Percentiles rank a stretch among this genome's conserved stretches.
Conservation (phyloP, 2,113 vertebrate species). For the Myrmophylax atrothorax region DNA sequence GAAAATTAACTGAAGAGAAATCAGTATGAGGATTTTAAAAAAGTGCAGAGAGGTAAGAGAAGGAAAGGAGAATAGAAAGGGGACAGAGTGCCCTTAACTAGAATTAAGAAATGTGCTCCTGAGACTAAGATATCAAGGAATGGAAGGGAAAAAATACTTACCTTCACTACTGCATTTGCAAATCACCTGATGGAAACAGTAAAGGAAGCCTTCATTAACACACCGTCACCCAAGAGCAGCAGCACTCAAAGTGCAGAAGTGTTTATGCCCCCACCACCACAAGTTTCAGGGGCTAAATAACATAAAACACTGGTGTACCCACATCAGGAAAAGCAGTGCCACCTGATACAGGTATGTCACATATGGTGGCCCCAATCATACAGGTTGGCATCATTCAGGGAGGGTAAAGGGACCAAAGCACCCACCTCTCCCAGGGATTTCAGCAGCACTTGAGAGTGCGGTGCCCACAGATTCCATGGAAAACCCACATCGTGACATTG, state of each 20-base stretch:
- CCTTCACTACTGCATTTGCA: slow-evolving; percentile 74
- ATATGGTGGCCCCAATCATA: accelerated
- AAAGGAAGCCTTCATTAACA: background rate
- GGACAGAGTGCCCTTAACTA: background rate
- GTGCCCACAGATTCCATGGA: background rate
- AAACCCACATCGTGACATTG: accelerated
- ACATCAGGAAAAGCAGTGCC: background rate
- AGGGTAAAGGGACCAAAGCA: background rate
- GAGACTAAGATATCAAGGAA: accelerated
- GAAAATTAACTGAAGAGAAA: background rate
- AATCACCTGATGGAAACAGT: slow-evolving; percentile 73
- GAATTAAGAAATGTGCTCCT: background rate
- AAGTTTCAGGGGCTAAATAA: background rate
- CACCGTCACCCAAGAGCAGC: background rate
- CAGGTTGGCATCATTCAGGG: background rate
- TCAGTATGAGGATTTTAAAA: background rate
- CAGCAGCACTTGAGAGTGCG: accelerated
- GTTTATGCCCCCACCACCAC: background rate
- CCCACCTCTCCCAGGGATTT: background rate
- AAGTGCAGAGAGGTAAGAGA: background rate
- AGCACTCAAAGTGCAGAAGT: background rate
- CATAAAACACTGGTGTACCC: background rate
- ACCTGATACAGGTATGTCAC: background rate
- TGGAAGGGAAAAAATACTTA: slow-evolving; percentile 17
- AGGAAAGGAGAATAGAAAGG: background rate